phyloP scores from a whole-genome alignment of 2,888 invertebrate species.

The Tipula vernalis region DNA sequence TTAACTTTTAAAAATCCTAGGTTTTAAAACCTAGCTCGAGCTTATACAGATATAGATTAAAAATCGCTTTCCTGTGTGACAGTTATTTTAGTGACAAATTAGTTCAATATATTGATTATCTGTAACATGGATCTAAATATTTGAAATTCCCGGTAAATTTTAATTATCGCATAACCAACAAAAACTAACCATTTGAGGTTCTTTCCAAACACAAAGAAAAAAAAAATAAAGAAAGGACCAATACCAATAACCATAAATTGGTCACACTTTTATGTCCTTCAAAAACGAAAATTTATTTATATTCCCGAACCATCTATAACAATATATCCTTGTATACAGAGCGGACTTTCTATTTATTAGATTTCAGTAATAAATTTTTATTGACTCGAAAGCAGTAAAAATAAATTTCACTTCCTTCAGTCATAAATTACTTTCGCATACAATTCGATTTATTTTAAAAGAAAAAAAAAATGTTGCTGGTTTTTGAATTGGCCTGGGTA shows the following conservation, averaged over 20 bases:
- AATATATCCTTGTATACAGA: background rate
- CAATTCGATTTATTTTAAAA: background rate
- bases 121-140: too few relatives aligned
- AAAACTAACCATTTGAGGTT: background rate
- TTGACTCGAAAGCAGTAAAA: background rate
- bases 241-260: conserved; percentile 4
- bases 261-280: background rate
- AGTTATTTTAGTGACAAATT: too few relatives aligned
- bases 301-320: background rate
- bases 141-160: background rate
- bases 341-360: background rate
- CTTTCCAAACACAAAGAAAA: background rate
- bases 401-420: background rate
- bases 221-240: background rate
- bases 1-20: too few relatives aligned
- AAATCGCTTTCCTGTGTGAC: too few relatives aligned
- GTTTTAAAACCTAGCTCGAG: too few relatives aligned
- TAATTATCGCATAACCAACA: background rate
- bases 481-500: background rate
- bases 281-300: background rate
- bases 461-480: background rate
- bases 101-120: too few relatives aligned
- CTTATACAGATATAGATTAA: too few relatives aligned
- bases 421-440: background rate
- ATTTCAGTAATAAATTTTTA: background rate